Evolutionary conservation across 2,888 invertebrate species (phyloP).

Genomic region (Antheraea yamamai): DNA sequence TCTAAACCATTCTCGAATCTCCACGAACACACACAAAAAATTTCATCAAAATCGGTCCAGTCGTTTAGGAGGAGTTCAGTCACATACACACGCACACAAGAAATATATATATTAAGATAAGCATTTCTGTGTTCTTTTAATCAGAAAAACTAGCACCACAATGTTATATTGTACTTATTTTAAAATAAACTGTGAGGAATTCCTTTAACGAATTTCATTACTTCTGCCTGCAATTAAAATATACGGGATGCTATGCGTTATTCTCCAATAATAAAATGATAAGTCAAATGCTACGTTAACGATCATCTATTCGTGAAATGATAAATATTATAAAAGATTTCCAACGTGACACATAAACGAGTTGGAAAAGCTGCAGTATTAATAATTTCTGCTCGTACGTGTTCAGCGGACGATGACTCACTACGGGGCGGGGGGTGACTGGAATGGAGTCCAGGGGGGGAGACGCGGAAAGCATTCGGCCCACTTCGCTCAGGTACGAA

Average conservation of each 20-base stretch:
- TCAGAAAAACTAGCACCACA: too few species aligned
- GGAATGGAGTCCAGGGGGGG: conserved; percentile 30
- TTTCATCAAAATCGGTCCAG: too few species aligned
- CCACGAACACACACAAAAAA: too few species aligned
- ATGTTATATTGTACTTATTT: background rate
- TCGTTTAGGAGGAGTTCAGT: too few species aligned
- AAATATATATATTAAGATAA: too few species aligned
- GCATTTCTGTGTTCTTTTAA: too few species aligned
- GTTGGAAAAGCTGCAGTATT: conserved; percentile 23
- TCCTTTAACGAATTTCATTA: background rate
- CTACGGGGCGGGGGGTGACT: conserved; percentile 19
- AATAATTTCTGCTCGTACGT: conserved; percentile 32
- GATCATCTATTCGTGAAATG: background rate
- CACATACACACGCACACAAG: too few species aligned
- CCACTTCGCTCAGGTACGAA: conserved; percentile 74
- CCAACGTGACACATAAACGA: conserved; percentile 11
- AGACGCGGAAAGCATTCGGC: conserved; percentile 67
- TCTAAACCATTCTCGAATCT: too few species aligned
- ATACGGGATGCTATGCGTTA: background rate
- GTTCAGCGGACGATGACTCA: conserved; percentile 56
- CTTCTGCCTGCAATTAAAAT: background rate
- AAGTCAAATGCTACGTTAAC: background rate
- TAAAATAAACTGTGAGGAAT: background rate
- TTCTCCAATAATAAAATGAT: background rate
- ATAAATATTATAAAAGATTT: conserved; percentile 16